Conservation (phyloP, 2,888 invertebrate genomes). For the Galerucella nymphaeae region DNA sequence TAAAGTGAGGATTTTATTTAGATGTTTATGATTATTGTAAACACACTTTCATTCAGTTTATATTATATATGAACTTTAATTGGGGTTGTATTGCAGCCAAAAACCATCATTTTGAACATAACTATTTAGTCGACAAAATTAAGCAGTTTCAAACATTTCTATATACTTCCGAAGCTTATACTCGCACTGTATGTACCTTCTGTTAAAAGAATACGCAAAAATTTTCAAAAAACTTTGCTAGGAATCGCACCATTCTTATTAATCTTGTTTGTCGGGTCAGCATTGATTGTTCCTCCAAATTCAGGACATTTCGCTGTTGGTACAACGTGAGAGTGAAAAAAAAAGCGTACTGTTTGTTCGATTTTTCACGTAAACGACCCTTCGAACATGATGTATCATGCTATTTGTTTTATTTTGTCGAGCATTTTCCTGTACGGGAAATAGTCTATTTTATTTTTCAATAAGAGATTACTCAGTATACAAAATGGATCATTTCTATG, state of each 20-base stretch:
- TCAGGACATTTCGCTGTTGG: not conserved
- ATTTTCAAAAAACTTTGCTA: not conserved
- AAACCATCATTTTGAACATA: too few species aligned
- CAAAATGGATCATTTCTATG: too few species aligned
- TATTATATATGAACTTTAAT: too few species aligned
- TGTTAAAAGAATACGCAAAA: too few species aligned
- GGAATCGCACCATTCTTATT: not conserved
- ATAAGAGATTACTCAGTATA: not conserved
- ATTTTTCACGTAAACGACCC: slow-evolving; percentile 8
- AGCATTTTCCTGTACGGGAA: not conserved
- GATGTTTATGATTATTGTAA: too few species aligned
- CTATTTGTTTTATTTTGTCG: not conserved
- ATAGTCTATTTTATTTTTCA: not conserved
- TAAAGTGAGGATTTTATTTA: too few species aligned
- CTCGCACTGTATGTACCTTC: too few species aligned
- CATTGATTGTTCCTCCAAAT: not conserved
- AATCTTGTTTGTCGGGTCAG: not conserved
- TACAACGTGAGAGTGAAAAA: not conserved
- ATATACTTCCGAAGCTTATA: too few species aligned
- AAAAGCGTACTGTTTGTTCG: not conserved
- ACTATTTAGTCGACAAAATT: too few species aligned
- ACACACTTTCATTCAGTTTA: too few species aligned
- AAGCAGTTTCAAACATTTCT: too few species aligned
- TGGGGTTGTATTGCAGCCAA: too few species aligned
- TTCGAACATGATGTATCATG: not conserved